Conservation (phyloP, 2,888 invertebrate genomes). For the Drosophila mimetica region DNA sequence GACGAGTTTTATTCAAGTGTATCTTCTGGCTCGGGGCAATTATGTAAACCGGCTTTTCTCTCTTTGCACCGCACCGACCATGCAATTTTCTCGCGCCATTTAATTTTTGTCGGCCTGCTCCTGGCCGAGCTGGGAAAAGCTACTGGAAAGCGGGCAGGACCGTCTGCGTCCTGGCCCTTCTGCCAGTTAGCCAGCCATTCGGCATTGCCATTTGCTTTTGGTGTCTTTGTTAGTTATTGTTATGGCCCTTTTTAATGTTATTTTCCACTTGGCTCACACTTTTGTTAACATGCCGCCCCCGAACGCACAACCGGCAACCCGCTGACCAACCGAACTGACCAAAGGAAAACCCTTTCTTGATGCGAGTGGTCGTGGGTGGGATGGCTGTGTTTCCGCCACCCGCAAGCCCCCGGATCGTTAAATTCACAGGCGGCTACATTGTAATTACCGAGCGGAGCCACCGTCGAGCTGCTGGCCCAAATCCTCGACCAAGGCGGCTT, state of each 20-base stretch:
- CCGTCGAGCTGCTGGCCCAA: constrained; percentile 67
- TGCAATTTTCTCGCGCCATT: constrained; percentile 81
- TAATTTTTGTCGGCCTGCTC: constrained; percentile 73
- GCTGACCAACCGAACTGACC: constrained; percentile 55
- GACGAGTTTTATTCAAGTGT: constrained; percentile 21
- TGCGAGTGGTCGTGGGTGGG: constrained; percentile 38
- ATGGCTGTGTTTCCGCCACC: constrained; percentile 69
- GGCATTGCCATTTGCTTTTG: constrained; percentile 77
- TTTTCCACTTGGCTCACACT: constrained; percentile 81
- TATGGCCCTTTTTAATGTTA: constrained; percentile 80
- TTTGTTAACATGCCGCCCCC: constrained; percentile 70
- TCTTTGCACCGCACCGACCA: constrained; percentile 62
- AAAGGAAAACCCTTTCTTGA: constrained; percentile 39
- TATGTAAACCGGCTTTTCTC: constrained; percentile 73
- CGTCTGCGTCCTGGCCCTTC: constrained; percentile 37
- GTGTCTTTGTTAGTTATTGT: constrained; percentile 81
- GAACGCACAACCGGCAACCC: constrained; percentile 44
- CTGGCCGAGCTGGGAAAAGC: constrained; percentile 27
- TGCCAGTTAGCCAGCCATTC: constrained; percentile 55
- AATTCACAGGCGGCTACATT: constrained; percentile 81
- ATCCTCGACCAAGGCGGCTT: constrained; percentile 73
- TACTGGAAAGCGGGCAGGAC: constrained; percentile 11
- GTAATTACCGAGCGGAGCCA: constrained; percentile 69
- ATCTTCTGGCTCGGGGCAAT: constrained; percentile 58
- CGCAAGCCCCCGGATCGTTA: constrained; percentile 64